A percentile compares a stretch with the other conserved stretches of the same genome.
phyloP scores from a whole-genome alignment of 1,140 invertebrate species.

The Lycorma delicatula region DNA sequence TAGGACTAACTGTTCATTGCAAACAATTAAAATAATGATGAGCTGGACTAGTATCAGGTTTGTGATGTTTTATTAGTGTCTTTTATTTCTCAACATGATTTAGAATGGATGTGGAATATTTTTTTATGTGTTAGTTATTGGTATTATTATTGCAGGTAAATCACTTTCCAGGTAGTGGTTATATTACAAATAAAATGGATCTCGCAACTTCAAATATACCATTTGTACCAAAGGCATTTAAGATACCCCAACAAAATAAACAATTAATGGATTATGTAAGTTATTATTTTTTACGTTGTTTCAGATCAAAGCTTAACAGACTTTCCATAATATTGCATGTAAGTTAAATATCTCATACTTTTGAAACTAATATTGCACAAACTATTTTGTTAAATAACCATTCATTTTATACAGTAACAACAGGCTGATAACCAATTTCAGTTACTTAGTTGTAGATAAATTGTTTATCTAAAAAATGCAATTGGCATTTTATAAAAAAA shows the following conservation, averaged over 20 bases:
- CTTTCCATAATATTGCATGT: too few species aligned
- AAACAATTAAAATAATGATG: too few species aligned
- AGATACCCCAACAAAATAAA: conserved; percentile 67
- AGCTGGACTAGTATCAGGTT: too few species aligned
- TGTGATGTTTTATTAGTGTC: neutral
- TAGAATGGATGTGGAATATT: neutral
- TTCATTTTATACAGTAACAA: too few species aligned
- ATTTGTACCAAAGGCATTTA: conserved; percentile 80
- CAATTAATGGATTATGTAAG: conserved; percentile 62
- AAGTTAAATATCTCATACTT: too few species aligned
- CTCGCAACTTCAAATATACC: conserved; percentile 67
- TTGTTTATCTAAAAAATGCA: too few species aligned
- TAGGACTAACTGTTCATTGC: too few species aligned
- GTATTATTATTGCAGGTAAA: conserved; percentile 54
- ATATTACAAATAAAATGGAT: conserved; percentile 90
- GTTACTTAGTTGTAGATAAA: too few species aligned
- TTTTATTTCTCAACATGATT: neutral
- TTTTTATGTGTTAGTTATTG: neutral
- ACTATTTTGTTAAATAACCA: too few species aligned
- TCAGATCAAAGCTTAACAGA: neutral
- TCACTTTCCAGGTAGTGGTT: conserved; percentile 91
- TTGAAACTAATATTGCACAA: too few species aligned
- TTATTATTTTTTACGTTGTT: conserved; percentile 16
- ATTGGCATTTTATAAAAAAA: too few species aligned
- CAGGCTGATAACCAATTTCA: too few species aligned